Evolutionary conservation across 2,797 vertebrate genomes (phyloP), one percentile per base, ranked within the genome.

Genomic region (Pantherophis alleghaniensis): DNA sequence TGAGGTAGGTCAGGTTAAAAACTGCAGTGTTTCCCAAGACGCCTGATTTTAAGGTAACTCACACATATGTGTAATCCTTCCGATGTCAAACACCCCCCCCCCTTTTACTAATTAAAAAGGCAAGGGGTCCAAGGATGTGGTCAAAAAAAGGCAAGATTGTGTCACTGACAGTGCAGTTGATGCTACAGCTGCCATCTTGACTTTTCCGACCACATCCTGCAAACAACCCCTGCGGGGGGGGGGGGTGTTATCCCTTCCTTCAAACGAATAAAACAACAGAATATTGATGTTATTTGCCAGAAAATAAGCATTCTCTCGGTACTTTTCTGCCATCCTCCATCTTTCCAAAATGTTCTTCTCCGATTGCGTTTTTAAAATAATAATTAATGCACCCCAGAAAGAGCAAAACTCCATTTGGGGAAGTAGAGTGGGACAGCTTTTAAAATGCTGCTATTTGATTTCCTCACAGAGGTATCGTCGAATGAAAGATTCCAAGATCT

Each of bases 321-420:
- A 0, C 1, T n/a, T 12, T 32, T 55, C 37, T 13, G 83, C 7
- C 26, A 9, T 87, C 16, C 63, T 91, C 51, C 26, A 5, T 42
- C 51, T 14, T 9, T 11, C 47, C 55, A 56, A 18, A 90, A 32
- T 4, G 2, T 22, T 22, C 18, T 32, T 26, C 60, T 56, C 11
- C 1, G 0, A 4, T 56, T 12, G 13, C 95, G 60, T 87, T 93
- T 92, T 88, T 89, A 94, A 94, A 95, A 0, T 2, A 86, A 95
- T 93, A 96, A 92, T 87, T 59, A 24, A 26, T 95, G 95, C 91
- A 94, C 56, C 56, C 28, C 63, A 18, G 4, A 28, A 13, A 90
- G 28, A n/a, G 32, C 69, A 79, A 53, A 92, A 89, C 22, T 57
- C 51, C 37, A 4, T 42, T 24, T 12, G 18, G 69, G 37, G 42